A percentile compares a stretch with the other conserved stretches of the same genome.
These are phyloP conservation scores for Ianthella basta DNA, from an alignment of 37 sponge, comb jelly and placozoan species.

Conservation along the genomic window DNA sequence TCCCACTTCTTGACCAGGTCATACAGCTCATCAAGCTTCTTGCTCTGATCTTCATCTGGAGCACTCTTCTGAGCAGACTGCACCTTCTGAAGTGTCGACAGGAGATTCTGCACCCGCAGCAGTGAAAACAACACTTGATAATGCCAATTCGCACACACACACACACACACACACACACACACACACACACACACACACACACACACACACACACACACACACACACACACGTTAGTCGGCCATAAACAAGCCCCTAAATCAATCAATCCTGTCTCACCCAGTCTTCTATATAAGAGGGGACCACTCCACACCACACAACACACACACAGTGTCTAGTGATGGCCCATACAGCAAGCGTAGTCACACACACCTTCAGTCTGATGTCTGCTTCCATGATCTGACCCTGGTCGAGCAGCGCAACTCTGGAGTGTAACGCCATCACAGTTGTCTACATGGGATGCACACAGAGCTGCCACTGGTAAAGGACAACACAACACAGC, in stretches of 20 bases:
- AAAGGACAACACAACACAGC: background rate
- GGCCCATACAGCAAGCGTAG: too few relatives aligned
- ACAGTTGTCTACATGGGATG: conserved; percentile 3
- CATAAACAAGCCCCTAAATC: too few relatives aligned
- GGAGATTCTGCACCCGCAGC: background rate
- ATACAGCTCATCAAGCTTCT: conserved; percentile 31
- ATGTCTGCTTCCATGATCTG: conserved; percentile 34
- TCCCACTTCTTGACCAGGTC: conserved; percentile 34
- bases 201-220: too few relatives aligned
- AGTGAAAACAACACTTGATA: background rate
- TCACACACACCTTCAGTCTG: conserved; percentile 48
- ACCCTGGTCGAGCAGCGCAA: background rate
- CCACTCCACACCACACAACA: too few relatives aligned
- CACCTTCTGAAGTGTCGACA: conserved; percentile 15
- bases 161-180: too few relatives aligned
- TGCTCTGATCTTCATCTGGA: conserved; percentile 8
- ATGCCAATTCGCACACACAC: too few relatives aligned
- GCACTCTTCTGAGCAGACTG: background rate
- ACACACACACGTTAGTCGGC: too few relatives aligned
- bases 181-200: too few relatives aligned
- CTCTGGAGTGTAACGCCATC: background rate
- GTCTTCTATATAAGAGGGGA: too few relatives aligned
- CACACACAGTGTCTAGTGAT: too few relatives aligned
- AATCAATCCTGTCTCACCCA: too few relatives aligned
- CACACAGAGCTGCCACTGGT: background rate